Base-by-base conservation (phyloP, 1,140 invertebrate genomes). In the Panulirus ornatus region DNA sequence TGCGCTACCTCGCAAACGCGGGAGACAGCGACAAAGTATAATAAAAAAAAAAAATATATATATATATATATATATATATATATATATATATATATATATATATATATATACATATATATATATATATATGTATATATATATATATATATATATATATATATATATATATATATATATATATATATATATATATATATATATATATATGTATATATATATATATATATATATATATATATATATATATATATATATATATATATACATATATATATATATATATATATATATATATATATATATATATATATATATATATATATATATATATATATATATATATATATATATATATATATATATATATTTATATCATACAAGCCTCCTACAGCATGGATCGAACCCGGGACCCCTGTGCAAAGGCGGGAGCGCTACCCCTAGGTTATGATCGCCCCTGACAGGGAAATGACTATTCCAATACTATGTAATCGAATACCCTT, bases 261-360 rank as follows among this genome's bases (percentile, higher is more conserved):
- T 73, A 73, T 34, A 73, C 30, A 73, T 34, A 22, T 34, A 73
- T 73, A 73, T 34, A 16, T 22, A 73, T 34, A 73, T 34, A 22
- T 73, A 22, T 22, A 16, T 73, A 34, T 34, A 73, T 22, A 22
- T 34, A 16, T 73, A 73, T 73, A 73, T 22, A 73, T 22, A 73
- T 73, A 34, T 16, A 11, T 22, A 11, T 22, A 11, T 11, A 11
- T 22, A 11, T 73, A 16, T 73, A 9, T 58, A 58, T 11, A 11
- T 58, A 11, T 58, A 58, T 11, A 11, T 58, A 58, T 58, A 58
- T 58, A 58, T 9, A 11, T 11, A 22, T 58, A 58, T 11, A 22
- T 9, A 11, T 58, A 58, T 73, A 73, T 73, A 73, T 73, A 73
- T 73, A 73, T 73, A 73, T 73, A 73, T 34, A 73, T 73, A 73